A percentile compares a stretch with the other conserved stretches of the same genome.
Evolutionary conservation across 2,888 invertebrate species (phyloP).

Genomic region (Rhingia campestris): DNA sequence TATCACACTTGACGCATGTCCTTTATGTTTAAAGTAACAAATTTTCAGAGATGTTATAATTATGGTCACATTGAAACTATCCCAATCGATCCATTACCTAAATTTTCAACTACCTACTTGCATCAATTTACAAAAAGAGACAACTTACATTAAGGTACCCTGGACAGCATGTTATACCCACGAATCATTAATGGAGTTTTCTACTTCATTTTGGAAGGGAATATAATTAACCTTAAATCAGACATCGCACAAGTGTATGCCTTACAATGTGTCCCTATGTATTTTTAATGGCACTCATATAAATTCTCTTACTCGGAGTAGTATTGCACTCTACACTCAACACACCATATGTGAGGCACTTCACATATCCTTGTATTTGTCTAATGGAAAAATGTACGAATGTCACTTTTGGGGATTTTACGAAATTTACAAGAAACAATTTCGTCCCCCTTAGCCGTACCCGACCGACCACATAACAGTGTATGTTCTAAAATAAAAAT

Average conservation of each 20-base stretch:
- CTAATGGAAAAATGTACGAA: constrained; percentile 72
- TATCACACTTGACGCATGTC: too few species aligned
- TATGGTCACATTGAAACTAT: too few species aligned
- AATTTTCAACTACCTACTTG: too few species aligned
- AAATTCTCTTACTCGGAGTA: constrained; percentile 51
- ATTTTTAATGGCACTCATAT: constrained; percentile 52
- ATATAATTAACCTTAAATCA: constrained; percentile 34
- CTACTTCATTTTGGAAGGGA: too few species aligned
- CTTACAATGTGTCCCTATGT: constrained; percentile 2
- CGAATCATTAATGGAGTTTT: too few species aligned
- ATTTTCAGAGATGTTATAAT: too few species aligned
- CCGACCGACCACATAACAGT: constrained; percentile 2
- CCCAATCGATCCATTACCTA: too few species aligned
- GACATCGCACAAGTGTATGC: constrained; percentile 20
- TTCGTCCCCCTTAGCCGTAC: constrained; percentile 7
- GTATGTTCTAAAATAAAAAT: constrained; percentile 36
- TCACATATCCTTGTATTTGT: constrained; percentile 47
- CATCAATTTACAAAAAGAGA: too few species aligned
- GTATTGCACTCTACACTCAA: constrained; percentile 37
- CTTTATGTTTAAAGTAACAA: too few species aligned
- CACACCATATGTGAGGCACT: constrained; percentile 17
- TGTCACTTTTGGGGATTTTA: constrained; percentile 71
- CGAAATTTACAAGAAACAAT: constrained; percentile 69
- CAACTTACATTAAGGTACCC: too few species aligned
- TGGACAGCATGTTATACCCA: too few species aligned